phyloP scores from a whole-genome alignment of 53 echinoderm and acorn worm genomes.

The Antedon mediterranea region DNA sequence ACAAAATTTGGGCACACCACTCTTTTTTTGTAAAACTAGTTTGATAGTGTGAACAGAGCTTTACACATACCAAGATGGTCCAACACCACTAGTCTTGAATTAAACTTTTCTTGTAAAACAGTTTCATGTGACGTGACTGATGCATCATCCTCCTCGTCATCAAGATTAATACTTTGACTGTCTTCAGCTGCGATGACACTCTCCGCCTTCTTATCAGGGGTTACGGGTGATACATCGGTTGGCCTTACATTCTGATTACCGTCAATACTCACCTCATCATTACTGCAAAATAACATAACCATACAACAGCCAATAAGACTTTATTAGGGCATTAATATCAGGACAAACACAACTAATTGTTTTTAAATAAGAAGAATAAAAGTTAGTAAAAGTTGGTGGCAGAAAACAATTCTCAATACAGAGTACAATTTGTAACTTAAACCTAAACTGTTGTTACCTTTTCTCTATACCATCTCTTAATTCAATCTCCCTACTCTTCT shows the following conservation, averaged over 20 bases:
- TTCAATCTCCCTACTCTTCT: constrained; percentile 10
- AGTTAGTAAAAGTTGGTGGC: no score
- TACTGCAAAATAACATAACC: neutral
- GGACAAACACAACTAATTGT: no score
- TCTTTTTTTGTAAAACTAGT: no score
- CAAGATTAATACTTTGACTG: neutral
- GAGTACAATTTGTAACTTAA: no score
- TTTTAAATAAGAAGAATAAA: no score
- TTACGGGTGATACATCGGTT: neutral
- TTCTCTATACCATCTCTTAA: neutral
- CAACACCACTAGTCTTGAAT: neutral
- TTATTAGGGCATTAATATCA: no score
- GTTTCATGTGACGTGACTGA: neutral
- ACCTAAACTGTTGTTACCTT: no score
- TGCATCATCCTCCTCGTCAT: neutral
- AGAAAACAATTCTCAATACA: no score
- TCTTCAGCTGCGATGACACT: neutral
- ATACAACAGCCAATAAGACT: no score
- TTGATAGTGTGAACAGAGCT: neutral
- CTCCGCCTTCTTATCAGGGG: neutral
- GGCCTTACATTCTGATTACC: neutral
- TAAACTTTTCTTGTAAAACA: neutral
- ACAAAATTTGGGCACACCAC: no score
- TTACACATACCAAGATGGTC: neutral
- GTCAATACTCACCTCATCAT: neutral